Percentiles rank a stretch among this genome's conserved stretches.
These are phyloP conservation scores for Brachionus angularis DNA, from an alignment of 1,140 invertebrate species.

Conservation along the genomic window DNA sequence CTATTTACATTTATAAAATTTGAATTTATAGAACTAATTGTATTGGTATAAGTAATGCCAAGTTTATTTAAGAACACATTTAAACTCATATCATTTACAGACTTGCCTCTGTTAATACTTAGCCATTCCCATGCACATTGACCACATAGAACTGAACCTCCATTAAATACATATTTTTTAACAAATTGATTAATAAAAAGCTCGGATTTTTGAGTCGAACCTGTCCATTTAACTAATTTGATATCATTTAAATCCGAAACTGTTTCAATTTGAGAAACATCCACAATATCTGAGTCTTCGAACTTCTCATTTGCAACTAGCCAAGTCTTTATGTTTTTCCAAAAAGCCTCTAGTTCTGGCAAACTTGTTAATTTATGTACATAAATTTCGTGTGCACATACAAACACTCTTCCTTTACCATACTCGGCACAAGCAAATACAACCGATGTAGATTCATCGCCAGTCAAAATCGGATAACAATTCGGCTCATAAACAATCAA, in stretches of 20 bases:
- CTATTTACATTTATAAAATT: not conserved
- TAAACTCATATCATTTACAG: not conserved
- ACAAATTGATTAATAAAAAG: conserved; percentile 34
- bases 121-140: conserved; percentile 27
- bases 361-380: not conserved
- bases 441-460: conserved; percentile 4
- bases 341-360: not conserved
- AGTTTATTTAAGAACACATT: conserved; percentile 6
- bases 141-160: conserved; percentile 15
- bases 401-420: conserved; percentile 26
- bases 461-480: conserved; percentile 9
- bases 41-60: too few relatives aligned
- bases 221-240: conserved; percentile 5
- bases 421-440: conserved; percentile 15
- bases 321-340: conserved; percentile 38
- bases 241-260: not conserved
- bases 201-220: not conserved
- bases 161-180: conserved; percentile 34
- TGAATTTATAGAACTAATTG: too few relatives aligned
- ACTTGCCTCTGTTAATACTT: not conserved
- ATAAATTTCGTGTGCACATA: conserved; percentile 6
- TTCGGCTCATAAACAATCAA: conserved; percentile 14
- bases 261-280: conserved; percentile 1
- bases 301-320: not conserved
- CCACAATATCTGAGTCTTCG: not conserved